Evolutionary conservation across 2,113 vertebrate genomes (phyloP), one percentile per base, ranked within the genome.

Genomic region (Psophia crepitans): DNA sequence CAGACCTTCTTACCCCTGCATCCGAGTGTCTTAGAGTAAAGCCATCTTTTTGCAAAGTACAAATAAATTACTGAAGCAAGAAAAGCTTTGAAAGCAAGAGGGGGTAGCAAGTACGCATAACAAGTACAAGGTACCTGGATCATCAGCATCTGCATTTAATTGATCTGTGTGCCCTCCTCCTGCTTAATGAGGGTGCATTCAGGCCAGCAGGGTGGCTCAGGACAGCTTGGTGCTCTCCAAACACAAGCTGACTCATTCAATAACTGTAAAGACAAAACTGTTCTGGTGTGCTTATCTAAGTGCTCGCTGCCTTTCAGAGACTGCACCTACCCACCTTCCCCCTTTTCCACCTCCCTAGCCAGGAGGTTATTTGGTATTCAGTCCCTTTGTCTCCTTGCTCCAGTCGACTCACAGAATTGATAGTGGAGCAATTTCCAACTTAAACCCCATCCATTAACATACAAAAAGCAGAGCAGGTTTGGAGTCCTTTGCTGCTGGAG

Each of bases 351-450:
- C 68, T 86, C 81, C 56, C 84, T 70, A 94, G 65, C 70, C 90
- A 80, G 43, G 27, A 30, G 3, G 63, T 68, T 76, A 82, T 89
- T 93, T 96, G 73, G 53, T 54, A 94, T 89, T 94, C 85, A 58
- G 33, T 6, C 24, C 70, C 87, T 97, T 97, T 95, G 84, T 81
- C 84, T 96, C 69, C 66, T 87, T 46, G 57, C 28, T 89, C 49
- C 44, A 91, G 81, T 82, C n/a, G 5, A 57, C 57, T 91, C 53
- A 33, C 53, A 61, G 87, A 93, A 88, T 39, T 90, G 68, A 86
- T 75, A 66, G n/a, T 2, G 14, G 68, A 94, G 86, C 74, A 81
- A 96, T 95, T 96, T 93, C 89, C 90, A 88, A 24, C 83, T 91
- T 90, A 79, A 95, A 84, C 64, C 68, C 74, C 60, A 65, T 16